Evolutionary conservation across 2,113 vertebrate species (phyloP).

Genomic region (Myotis lucifugus): DNA sequence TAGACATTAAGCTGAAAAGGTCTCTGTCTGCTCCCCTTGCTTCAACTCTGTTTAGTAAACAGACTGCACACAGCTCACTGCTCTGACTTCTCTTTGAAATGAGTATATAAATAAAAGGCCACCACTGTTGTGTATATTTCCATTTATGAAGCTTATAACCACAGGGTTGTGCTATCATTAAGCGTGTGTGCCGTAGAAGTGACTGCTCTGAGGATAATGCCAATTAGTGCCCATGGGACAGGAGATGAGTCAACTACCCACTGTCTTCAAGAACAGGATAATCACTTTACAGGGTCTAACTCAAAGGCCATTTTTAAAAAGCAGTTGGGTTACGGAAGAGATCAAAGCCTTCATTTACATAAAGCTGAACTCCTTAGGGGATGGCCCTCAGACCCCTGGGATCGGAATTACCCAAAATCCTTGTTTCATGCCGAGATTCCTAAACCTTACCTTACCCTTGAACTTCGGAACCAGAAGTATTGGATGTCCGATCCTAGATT

Average conservation of each 20-base stretch:
- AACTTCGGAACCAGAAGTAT: background rate
- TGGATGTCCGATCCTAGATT: background rate
- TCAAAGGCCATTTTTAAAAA: constrained; percentile 56
- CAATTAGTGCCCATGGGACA: constrained; percentile 49
- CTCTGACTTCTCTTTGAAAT: constrained; percentile 79
- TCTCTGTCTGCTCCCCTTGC: constrained; percentile 71
- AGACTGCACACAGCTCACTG: constrained; percentile 65
- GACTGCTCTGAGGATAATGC: constrained; percentile 51
- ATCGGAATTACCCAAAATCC: background rate
- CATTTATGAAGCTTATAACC: constrained; percentile 70
- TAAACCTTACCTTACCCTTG: background rate
- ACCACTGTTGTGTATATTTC: constrained; percentile 73
- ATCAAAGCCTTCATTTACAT: constrained; percentile 33
- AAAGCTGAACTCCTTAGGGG: background rate
- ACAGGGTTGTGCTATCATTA: constrained; percentile 60
- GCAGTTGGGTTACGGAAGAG: constrained; percentile 42
- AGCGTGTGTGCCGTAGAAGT: constrained; percentile 53
- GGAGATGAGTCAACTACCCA: constrained; percentile 63
- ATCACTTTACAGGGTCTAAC: constrained; percentile 21
- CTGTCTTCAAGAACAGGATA: constrained; percentile 38
- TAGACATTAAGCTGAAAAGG: constrained; percentile 73
- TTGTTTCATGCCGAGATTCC: background rate
- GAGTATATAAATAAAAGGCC: constrained; percentile 66
- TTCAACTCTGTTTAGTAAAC: constrained; percentile 80
- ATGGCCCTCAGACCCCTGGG: background rate